A percentile compares a stretch with the other conserved stretches of the same genome.
Conservation (phyloP, 2,113 vertebrate species). For the Pithys albifrons region DNA sequence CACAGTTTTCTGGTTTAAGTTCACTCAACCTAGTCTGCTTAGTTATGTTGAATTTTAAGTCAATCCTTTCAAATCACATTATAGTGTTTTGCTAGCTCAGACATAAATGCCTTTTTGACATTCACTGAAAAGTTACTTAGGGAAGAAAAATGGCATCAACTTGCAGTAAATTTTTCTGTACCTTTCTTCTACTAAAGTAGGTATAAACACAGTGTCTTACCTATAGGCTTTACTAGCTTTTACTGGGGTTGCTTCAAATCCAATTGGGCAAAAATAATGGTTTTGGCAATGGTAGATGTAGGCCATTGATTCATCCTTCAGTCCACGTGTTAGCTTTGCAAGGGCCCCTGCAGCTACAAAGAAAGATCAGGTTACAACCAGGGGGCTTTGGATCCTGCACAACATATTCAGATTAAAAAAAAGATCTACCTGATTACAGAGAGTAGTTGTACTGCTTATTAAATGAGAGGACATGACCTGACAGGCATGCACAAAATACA, state of each 20-base stretch:
- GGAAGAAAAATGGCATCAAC: not conserved
- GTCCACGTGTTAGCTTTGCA: conserved; percentile 88
- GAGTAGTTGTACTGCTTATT: not conserved
- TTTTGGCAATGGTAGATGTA: conserved; percentile 99
- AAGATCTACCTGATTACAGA: not conserved
- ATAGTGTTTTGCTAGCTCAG: not conserved
- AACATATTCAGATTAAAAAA: not conserved
- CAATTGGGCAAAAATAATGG: conserved; percentile 98
- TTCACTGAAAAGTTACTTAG: not conserved
- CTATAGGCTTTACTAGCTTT: conserved; percentile 94
- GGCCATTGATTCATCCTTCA: conserved; percentile 93
- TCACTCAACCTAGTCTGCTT: not conserved
- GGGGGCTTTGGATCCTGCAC: not conserved
- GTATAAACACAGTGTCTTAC: conserved; percentile 70
- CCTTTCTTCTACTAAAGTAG: not conserved
- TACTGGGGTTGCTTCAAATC: conserved; percentile 94
- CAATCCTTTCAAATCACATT: not conserved
- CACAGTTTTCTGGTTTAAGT: not conserved
- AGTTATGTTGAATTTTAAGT: not conserved
- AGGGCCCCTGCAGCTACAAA: conserved; percentile 89
- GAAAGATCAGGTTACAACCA: not conserved
- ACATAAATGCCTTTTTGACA: not conserved
- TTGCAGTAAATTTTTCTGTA: not conserved
- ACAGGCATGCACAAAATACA: not conserved
- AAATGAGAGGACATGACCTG: not conserved